Conservation (phyloP, 2,888 invertebrate species). For the Therioaphis trifolii region DNA sequence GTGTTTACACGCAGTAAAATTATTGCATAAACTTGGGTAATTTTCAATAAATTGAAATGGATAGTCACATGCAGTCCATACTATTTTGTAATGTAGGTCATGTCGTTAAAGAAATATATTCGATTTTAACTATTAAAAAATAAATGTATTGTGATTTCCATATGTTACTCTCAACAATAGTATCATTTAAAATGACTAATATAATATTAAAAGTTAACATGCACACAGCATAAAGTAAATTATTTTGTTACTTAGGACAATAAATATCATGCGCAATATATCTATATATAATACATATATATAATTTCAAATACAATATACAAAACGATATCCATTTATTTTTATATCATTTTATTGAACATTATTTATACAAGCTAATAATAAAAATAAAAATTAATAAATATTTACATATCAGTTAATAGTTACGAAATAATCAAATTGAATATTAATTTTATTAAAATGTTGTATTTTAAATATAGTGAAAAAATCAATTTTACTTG, state of each 20-base stretch:
- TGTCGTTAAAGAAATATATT: slow-evolving; percentile 39
- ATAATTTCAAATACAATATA: not conserved
- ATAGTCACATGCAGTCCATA: slow-evolving; percentile 32
- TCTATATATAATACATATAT: slow-evolving; percentile 11
- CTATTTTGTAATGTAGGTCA: slow-evolving; percentile 52
- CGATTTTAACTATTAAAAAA: slow-evolving; percentile 2
- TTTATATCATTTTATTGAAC: not conserved
- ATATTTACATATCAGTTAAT: not conserved
- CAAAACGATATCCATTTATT: not conserved
- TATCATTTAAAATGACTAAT: slow-evolving; percentile 9
- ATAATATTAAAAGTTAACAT: slow-evolving; percentile 36
- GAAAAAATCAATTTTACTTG: too few relatives aligned
- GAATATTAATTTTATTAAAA: too few relatives aligned
- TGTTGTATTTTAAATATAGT: too few relatives aligned
- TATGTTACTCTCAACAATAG: slow-evolving; percentile 7
- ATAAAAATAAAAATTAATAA: not conserved
- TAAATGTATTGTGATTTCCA: slow-evolving; percentile 6
- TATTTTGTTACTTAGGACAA: not conserved
- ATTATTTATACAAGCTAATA: not conserved
- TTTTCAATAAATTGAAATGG: slow-evolving; percentile 58
- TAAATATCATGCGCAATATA: not conserved
- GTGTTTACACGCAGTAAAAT: slow-evolving; percentile 49
- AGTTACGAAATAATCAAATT: not conserved
- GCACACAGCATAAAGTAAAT: not conserved
- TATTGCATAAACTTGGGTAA: slow-evolving; percentile 27